These are phyloP conservation scores for Megastigmus dorsalis DNA, from an alignment of 2,888 invertebrate species.

Conservation along the genomic window DNA sequence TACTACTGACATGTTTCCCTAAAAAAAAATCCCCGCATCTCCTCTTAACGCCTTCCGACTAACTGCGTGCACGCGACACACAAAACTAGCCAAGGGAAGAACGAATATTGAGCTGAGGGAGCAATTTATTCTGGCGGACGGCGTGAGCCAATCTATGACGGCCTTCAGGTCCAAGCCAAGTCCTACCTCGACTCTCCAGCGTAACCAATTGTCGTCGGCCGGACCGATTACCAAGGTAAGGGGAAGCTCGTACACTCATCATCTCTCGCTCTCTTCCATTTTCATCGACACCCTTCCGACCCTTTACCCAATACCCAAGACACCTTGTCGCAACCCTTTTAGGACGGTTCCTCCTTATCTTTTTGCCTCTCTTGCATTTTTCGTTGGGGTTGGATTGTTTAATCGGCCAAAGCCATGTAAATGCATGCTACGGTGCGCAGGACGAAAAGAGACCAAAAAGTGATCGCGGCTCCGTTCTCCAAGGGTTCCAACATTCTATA, in stretches of 20 bases:
- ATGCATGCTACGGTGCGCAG: no score
- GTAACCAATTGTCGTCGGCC: slow-evolving; percentile 80
- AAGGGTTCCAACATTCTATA: no score
- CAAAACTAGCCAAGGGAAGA: slow-evolving; percentile 96
- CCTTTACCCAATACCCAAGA: no score
- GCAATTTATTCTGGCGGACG: slow-evolving; percentile 98
- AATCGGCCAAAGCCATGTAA: no score
- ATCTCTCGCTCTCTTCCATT: neutral
- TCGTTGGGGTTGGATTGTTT: no score
- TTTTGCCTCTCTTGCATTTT: neutral
- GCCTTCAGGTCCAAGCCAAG: slow-evolving; percentile 97
- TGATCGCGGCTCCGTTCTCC: no score
- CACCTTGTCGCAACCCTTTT: neutral
- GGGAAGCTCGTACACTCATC: neutral
- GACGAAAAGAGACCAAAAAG: no score
- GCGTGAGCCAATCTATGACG: slow-evolving; percentile 99
- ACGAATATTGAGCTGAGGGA: slow-evolving; percentile 99
- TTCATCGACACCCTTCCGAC: neutral
- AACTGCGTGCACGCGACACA: slow-evolving; percentile 70
- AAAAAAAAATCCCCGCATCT: slow-evolving; percentile 60
- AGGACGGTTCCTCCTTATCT: neutral
- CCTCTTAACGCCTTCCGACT: slow-evolving; percentile 66
- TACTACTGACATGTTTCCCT: slow-evolving; percentile 60
- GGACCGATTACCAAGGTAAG: slow-evolving; percentile 97
- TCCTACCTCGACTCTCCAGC: slow-evolving; percentile 83